Conservation (phyloP, 2,113 vertebrate genomes). For the Bubo blakistoni region DNA sequence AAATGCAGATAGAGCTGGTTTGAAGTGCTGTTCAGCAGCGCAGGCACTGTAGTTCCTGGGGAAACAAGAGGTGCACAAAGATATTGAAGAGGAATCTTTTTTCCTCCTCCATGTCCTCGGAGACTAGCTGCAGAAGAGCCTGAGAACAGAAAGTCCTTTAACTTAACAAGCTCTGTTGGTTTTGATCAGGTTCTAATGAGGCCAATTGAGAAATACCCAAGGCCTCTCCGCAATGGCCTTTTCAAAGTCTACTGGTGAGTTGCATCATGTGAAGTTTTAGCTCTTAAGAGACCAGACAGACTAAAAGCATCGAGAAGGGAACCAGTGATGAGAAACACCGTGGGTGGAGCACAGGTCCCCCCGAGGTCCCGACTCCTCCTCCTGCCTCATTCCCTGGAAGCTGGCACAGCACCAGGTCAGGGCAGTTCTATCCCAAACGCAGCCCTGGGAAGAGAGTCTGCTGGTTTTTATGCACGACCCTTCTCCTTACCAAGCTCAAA, state of each 20-base stretch:
- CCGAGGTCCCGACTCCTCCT: not conserved
- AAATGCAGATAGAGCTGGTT: constrained; percentile 98
- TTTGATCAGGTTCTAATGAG: constrained; percentile 50
- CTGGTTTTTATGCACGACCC: not conserved
- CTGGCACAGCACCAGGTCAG: not conserved
- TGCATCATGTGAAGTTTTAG: not conserved
- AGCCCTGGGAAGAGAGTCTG: not conserved
- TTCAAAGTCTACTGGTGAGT: not conserved
- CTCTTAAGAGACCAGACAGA: not conserved
- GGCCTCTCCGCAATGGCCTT: not conserved
- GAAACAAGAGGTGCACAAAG: constrained; percentile 10
- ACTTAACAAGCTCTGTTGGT: not conserved
- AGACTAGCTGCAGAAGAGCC: not conserved
- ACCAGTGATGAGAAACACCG: not conserved
- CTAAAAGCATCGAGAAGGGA: not conserved
- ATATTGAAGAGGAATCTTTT: not conserved
- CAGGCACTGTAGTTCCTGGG: constrained; percentile 92
- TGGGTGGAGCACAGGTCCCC: not conserved
- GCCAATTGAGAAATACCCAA: not conserved
- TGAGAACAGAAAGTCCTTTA: constrained; percentile 13
- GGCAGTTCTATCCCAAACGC: not conserved
- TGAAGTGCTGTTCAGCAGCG: constrained; percentile 97
- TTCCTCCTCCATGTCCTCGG: not conserved
- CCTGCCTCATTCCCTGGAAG: not conserved
- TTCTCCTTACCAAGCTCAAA: not conserved